phyloP scores from a whole-genome alignment of 2,113 vertebrate genomes.

The Hylia prasina region DNA sequence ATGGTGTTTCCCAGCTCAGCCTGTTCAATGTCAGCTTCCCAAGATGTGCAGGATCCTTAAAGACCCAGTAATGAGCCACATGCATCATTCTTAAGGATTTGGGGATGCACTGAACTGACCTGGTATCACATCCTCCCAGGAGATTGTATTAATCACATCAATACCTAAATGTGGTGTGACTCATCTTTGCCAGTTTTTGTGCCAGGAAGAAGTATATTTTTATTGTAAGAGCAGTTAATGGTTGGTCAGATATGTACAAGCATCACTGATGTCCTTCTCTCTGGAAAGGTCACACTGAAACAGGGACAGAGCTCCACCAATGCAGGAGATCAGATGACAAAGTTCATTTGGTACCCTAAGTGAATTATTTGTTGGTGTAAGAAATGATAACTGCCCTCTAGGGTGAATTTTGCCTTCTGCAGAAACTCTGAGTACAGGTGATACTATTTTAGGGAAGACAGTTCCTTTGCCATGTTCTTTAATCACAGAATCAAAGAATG shows the following conservation, averaged over 20 bases:
- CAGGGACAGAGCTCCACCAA: not conserved
- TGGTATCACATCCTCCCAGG: not conserved
- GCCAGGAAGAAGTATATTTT: not conserved
- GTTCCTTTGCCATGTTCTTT: not conserved
- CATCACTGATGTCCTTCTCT: not conserved
- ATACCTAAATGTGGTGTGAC: not conserved
- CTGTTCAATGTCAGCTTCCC: not conserved
- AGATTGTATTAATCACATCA: not conserved
- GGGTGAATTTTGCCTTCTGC: not conserved
- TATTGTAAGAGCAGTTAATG: not conserved
- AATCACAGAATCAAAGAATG: not conserved
- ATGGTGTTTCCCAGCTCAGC: not conserved
- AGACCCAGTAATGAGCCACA: not conserved
- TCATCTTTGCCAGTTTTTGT: not conserved
- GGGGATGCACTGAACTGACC: not conserved
- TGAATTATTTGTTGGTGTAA: not conserved
- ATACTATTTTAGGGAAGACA: not conserved
- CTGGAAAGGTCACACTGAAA: not conserved
- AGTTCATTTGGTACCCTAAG: not conserved
- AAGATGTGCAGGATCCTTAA: rapidly evolving
- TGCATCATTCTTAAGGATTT: rapidly evolving
- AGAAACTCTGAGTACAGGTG: not conserved
- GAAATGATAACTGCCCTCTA: not conserved
- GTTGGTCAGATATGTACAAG: not conserved
- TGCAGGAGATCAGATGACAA: not conserved